A percentile compares a stretch with the other conserved stretches of the same genome.
Conservation (phyloP, 2,113 vertebrate genomes). For the Ondatra zibethicus region DNA sequence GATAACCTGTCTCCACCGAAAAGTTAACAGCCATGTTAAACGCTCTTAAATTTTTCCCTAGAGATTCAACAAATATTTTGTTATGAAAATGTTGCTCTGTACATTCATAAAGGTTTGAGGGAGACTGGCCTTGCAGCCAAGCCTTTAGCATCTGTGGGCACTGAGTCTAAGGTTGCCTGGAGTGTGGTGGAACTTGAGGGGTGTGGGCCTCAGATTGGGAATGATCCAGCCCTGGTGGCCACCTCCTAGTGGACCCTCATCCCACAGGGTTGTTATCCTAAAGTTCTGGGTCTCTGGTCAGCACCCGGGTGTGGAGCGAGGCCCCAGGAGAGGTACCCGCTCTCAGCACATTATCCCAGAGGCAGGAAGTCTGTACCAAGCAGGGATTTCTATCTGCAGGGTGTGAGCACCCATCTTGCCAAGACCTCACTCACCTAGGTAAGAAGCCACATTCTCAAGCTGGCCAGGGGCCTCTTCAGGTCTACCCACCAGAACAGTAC, state of each 20-base stretch:
- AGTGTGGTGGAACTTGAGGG: fast-evolving
- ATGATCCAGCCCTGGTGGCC: fast-evolving
- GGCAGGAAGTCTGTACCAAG: fast-evolving
- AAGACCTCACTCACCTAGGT: background rate
- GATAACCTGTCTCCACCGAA: background rate
- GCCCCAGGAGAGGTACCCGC: fast-evolving
- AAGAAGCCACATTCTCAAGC: background rate
- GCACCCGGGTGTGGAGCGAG: fast-evolving
- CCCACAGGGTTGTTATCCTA: fast-evolving
- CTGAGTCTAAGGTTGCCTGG: background rate
- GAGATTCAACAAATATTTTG: background rate
- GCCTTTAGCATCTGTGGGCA: fast-evolving
- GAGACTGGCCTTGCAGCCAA: background rate
- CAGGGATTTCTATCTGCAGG: background rate
- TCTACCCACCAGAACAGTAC: fast-evolving
- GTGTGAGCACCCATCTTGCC: background rate
- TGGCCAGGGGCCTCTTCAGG: background rate
- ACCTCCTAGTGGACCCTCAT: background rate
- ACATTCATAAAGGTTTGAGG: background rate
- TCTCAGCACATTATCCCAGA: fast-evolving
- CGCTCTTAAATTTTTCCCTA: background rate
- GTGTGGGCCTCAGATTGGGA: fast-evolving
- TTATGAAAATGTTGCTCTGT: background rate
- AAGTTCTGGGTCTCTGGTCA: no score
- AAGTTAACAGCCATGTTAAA: background rate